Percentiles rank a stretch among this genome's conserved stretches.
phyloP scores from a whole-genome alignment of 2,797 vertebrate genomes.

The Anguilla pacifica region DNA sequence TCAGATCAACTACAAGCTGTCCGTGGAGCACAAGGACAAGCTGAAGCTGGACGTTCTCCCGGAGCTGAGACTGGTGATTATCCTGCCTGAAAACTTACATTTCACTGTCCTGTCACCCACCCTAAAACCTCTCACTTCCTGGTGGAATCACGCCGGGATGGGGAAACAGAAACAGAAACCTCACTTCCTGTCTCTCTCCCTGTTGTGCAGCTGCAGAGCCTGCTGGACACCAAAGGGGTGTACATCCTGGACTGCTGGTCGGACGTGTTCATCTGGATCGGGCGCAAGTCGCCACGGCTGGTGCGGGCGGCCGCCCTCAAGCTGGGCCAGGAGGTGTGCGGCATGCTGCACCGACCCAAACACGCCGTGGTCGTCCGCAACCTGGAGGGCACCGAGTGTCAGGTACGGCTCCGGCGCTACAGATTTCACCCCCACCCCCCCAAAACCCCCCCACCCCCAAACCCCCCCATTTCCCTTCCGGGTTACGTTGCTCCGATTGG shows the following conservation, averaged over 20 bases:
- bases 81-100: neutral
- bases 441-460: too few species aligned
- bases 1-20: constrained; percentile 97
- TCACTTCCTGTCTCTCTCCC: neutral
- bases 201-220: constrained; percentile 82
- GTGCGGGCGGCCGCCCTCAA: constrained; percentile 94
- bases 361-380: constrained; percentile 89
- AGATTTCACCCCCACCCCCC: too few species aligned
- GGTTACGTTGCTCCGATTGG: too few species aligned
- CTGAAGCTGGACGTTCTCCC: constrained; percentile 88
- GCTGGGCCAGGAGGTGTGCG: constrained; percentile 93
- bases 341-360: constrained; percentile 94
- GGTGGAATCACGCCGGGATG: too few species aligned
- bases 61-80: constrained; percentile 85
- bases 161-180: neutral
- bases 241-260: constrained; percentile 98
- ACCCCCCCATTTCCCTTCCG: too few species aligned
- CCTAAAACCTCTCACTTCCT: neutral
- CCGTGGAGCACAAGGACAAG: constrained; percentile 92
- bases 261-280: constrained; percentile 97
- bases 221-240: constrained; percentile 93
- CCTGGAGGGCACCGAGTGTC: constrained; percentile 92
- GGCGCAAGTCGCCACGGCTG: constrained; percentile 90
- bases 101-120: neutral
- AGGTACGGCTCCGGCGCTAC: constrained; percentile 69